phyloP scores from a whole-genome alignment of 2,113 vertebrate species.

The Peromyscus californicus region DNA sequence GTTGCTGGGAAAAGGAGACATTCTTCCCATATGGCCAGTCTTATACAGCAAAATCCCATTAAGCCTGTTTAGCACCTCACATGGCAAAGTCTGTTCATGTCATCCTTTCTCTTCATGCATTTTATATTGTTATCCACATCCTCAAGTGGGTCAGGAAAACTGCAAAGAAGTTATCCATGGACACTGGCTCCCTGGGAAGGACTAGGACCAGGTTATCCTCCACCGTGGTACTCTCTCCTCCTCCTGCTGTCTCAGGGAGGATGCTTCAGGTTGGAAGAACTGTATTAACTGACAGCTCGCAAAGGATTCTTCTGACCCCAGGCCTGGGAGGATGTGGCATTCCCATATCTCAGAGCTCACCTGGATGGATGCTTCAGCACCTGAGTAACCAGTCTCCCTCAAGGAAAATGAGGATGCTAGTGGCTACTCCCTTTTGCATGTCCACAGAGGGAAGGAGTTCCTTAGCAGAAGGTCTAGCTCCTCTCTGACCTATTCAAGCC shows the following conservation, averaged over 20 bases:
- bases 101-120: not conserved
- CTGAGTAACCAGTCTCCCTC: not conserved
- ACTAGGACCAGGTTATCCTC: not conserved
- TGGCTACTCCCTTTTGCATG: not conserved
- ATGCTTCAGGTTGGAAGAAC: not conserved
- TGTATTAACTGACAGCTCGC: not conserved
- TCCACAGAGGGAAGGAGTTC: accelerated
- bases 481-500: not conserved
- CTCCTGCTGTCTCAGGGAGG: not conserved
- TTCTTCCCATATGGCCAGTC: not conserved
- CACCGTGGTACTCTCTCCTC: not conserved
- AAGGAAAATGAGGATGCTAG: not conserved
- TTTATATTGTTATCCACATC: not conserved
- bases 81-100: not conserved
- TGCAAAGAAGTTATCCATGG: not conserved
- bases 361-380: not conserved
- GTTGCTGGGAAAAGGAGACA: not conserved
- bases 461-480: too few relatives aligned
- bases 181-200: not conserved
- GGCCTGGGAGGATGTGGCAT: not conserved
- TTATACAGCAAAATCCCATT: not conserved
- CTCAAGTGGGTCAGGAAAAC: not conserved
- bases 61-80: accelerated
- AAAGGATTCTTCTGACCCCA: not conserved
- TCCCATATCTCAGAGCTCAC: not conserved